Conservation (phyloP, 2,888 invertebrate genomes). For the Timandra comae region DNA sequence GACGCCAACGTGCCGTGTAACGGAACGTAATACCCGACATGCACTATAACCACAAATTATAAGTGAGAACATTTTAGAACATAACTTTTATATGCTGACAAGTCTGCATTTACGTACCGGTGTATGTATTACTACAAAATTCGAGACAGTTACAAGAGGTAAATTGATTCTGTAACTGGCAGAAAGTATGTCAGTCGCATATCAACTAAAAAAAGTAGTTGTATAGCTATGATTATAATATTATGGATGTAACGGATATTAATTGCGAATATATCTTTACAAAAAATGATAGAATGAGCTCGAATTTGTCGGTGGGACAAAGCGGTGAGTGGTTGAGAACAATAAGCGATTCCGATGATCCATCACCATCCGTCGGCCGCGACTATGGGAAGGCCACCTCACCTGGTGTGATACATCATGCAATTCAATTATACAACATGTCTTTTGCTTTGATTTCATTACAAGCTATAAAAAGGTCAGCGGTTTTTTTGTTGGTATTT, state of each 20-base stretch:
- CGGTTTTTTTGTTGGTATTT: background rate
- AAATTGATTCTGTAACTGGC: no score
- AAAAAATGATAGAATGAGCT: conserved; percentile 53
- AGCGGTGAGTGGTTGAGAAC: conserved; percentile 48
- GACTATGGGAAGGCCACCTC: conserved; percentile 59
- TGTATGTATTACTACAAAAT: no score
- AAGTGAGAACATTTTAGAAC: conserved; percentile 73
- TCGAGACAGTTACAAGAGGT: no score
- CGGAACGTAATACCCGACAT: conserved; percentile 73
- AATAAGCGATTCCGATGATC: conserved; percentile 55
- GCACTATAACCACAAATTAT: conserved; percentile 75
- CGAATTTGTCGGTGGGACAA: conserved; percentile 67
- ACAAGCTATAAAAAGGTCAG: no score
- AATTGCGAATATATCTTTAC: conserved; percentile 20
- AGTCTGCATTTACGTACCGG: conserved; percentile 30
- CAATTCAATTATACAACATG: conserved; percentile 4
- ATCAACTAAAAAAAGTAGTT: no score
- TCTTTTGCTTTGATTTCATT: no score
- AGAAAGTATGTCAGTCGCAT: no score
- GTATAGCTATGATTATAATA: no score
- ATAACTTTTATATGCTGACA: conserved; percentile 59
- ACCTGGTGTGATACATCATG: conserved; percentile 66
- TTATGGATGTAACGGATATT: conserved; percentile 8
- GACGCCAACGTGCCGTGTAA: conserved; percentile 62
- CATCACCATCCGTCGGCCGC: conserved; percentile 66